Evolutionary conservation across 2,888 invertebrate species (phyloP), one percentile per base, ranked within the genome.

Genomic region (Lingula anatina): DNA sequence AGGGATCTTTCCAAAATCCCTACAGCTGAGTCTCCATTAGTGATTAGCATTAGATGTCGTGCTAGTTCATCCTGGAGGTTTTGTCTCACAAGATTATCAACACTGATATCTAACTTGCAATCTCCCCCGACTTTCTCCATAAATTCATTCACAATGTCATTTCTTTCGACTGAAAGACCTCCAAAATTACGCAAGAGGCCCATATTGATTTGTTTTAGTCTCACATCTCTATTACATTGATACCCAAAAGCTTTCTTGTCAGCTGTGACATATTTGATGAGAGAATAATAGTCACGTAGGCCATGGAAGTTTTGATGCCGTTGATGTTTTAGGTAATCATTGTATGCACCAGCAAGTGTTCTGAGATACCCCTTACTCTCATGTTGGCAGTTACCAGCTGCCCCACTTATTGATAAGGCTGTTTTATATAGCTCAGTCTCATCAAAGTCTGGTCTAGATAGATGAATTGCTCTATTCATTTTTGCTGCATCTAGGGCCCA

Each of bases 401-500:
- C 25, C 28, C 38, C 37, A 27, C 50, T 31, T 21, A 50, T 53
- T 12, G 64, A 59, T 24, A 45, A 37, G 2, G 56, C 60, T 21
- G 65, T 65, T 41, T 58, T 53, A 44, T 46, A 55, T 3, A 65
- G 46, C 31, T 65, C 65, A 3, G 61, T 49, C 42, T 41, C 54
- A 44, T 59, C 60, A 59, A 62, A 61, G 20, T 64, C 63, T 43
- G 65, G 62, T 28, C 64, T 49, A 15, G 65, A 64, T 7, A 66
- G 46, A 51, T 62, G 63, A 20, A 66, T 60, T 31, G 61, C 68
- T 54, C 68, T 48, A 42, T 68, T 68, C 66, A 66, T 68, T 55
- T 68, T 68, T 5, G 68, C 65, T 9, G 68, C 61, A 60, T 68
- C 66, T 7, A 68, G 46, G 20, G 62, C 58, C 64, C 64, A 64